Percentiles rank a stretch among this genome's conserved stretches.
These are phyloP conservation scores for Hydropsyche betteni DNA, from an alignment of 2,888 invertebrate genomes.

Conservation along the genomic window DNA sequence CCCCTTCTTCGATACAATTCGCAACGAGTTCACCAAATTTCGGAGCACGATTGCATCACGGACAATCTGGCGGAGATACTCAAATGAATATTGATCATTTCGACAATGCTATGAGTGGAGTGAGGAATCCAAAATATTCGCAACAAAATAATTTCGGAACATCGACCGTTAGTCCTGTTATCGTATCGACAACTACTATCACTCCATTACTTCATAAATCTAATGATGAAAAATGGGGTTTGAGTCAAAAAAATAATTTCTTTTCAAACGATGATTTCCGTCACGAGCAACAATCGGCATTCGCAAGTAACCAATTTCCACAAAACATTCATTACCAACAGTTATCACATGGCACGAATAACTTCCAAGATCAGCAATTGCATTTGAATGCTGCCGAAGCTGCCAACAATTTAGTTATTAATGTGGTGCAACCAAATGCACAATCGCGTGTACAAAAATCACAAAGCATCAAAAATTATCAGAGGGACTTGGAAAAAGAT, in stretches of 20 bases:
- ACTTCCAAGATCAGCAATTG: conserved; percentile 36
- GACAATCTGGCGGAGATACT: conserved; percentile 55
- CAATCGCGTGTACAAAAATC: conserved; percentile 52
- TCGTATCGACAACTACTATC: conserved; percentile 41
- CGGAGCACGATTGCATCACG: conserved; percentile 57
- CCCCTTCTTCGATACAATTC: conserved; percentile 58
- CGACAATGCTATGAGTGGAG: conserved; percentile 61
- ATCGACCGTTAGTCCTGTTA: conserved; percentile 42
- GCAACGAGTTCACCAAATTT: conserved; percentile 58
- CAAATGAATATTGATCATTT: conserved; percentile 63
- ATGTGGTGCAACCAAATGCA: conserved; percentile 61
- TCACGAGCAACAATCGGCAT: conserved; percentile 22
- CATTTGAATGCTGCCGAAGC: conserved; percentile 55
- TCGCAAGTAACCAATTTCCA: conserved; percentile 1
- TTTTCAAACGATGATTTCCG: conserved; percentile 6
- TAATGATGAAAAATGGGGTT: conserved; percentile 45
- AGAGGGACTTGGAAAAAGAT: conserved; percentile 43
- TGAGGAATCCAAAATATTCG: conserved; percentile 57
- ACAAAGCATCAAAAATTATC: conserved; percentile 37
- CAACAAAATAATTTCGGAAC: conserved; percentile 35
- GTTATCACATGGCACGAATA: background rate
- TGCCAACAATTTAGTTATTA: conserved; percentile 61
- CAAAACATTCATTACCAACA: conserved; percentile 36
- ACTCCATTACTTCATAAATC: conserved; percentile 30
- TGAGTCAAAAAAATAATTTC: conserved; percentile 23